These are phyloP conservation scores for Ricordea florida DNA, from an alignment of 92 coral and sea anemone species.

Conservation along the genomic window DNA sequence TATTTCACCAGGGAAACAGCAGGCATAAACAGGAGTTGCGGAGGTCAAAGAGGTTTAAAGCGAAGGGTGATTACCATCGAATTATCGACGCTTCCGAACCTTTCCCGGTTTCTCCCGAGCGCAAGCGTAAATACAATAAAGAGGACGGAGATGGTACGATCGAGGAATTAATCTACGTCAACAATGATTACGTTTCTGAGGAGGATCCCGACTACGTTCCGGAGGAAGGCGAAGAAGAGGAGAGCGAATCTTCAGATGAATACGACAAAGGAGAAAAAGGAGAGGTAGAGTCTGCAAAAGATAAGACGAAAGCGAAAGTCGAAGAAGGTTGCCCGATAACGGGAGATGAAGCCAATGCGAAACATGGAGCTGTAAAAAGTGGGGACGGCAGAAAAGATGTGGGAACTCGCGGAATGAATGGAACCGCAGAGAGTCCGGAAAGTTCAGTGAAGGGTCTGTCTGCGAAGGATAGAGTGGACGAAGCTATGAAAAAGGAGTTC, in stretches of 20 bases:
- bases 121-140: conserved; percentile 80
- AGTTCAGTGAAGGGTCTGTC: too few relatives aligned
- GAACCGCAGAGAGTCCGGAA: too few relatives aligned
- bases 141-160: conserved; percentile 42
- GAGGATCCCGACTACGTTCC: conserved; percentile 92
- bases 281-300: too few relatives aligned
- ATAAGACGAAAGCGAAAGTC: too few relatives aligned
- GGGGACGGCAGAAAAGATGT: too few relatives aligned
- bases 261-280: conserved; percentile 12
- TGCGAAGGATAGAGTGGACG: too few relatives aligned
- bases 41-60: conserved; percentile 7
- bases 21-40: background rate
- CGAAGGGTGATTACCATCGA: conserved; percentile 1
- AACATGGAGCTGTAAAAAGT: too few relatives aligned
- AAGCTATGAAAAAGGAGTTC: too few relatives aligned
- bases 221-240: conserved; percentile 44
- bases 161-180: conserved; percentile 60
- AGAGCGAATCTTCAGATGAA: conserved; percentile 11
- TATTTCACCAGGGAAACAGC: background rate
- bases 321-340: too few relatives aligned
- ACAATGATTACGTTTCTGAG: conserved; percentile 70
- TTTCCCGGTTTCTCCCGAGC: conserved; percentile 64
- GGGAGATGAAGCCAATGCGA: too few relatives aligned
- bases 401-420: too few relatives aligned
- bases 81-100: conserved; percentile 20